Percentiles rank a stretch among this genome's conserved stretches.
Conservation (phyloP, 2,888 invertebrate species). For the Eilema depressum region DNA sequence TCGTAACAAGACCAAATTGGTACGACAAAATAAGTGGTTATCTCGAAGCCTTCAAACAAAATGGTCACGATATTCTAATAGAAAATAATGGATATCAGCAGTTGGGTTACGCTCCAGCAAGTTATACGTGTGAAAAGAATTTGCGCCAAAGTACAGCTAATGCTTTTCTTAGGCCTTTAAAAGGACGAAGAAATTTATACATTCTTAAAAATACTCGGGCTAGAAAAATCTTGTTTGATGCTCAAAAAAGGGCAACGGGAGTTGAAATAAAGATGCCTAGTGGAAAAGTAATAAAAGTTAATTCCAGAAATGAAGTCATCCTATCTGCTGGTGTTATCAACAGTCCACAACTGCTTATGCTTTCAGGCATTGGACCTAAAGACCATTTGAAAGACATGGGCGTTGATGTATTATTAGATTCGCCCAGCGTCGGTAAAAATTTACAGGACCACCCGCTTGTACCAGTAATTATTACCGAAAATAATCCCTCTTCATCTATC, state of each 20-base stretch:
- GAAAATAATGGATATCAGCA: slow-evolving; percentile 63
- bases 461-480: slow-evolving; percentile 53
- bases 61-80: slow-evolving; percentile 56
- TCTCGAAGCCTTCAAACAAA: slow-evolving; percentile 60
- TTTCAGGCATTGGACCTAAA: slow-evolving; percentile 70
- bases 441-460: slow-evolving; percentile 67
- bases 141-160: slow-evolving; percentile 62
- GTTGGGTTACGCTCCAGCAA: slow-evolving; percentile 59
- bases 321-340: slow-evolving; percentile 68
- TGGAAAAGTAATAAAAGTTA: slow-evolving; percentile 44
- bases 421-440: slow-evolving; percentile 64
- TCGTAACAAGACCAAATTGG: slow-evolving; percentile 62
- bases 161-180: slow-evolving; percentile 60
- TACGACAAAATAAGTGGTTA: slow-evolving; percentile 66
- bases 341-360: slow-evolving; percentile 64
- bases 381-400: slow-evolving; percentile 58
- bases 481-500: slow-evolving; percentile 38
- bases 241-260: slow-evolving; percentile 55
- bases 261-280: slow-evolving; percentile 56
- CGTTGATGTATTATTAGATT: slow-evolving; percentile 56
- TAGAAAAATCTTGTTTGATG: slow-evolving; percentile 60
- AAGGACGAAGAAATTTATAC: slow-evolving; percentile 60
- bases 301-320: slow-evolving; percentile 62
- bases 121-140: slow-evolving; percentile 52
- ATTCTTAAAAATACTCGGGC: slow-evolving; percentile 62